Evolutionary conservation across 2,888 invertebrate species (phyloP).

Genomic region (Isoperla grammatica): DNA sequence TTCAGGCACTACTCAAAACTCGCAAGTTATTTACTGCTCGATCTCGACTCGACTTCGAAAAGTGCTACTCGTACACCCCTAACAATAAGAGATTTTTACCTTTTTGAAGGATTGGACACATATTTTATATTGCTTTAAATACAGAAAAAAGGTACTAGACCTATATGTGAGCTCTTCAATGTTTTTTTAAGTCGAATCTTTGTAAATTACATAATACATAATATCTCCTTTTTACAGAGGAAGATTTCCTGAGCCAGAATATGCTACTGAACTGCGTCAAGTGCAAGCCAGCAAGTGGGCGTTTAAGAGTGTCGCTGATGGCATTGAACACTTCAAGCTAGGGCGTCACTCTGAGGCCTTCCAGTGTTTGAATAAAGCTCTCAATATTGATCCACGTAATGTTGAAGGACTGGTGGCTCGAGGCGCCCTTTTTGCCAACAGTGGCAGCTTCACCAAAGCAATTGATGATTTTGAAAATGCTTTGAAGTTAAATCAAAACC

Average conservation of each 20-base stretch:
- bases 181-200: no score
- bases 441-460: conserved; percentile 88
- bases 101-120: no score
- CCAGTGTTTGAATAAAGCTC: conserved; percentile 87
- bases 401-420: conserved; percentile 89
- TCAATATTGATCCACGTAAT: conserved; percentile 86
- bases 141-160: no score
- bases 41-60: no score
- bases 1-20: no score
- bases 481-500: conserved; percentile 78
- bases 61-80: no score
- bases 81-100: no score
- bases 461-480: conserved; percentile 93
- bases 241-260: conserved; percentile 73
- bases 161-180: no score
- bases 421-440: conserved; percentile 89
- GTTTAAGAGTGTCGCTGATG: conserved; percentile 89
- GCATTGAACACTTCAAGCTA: conserved; percentile 90
- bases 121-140: no score
- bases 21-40: no score
- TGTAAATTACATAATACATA: no score
- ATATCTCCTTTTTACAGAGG: no score
- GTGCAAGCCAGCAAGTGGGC: conserved; percentile 92
- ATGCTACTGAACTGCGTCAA: conserved; percentile 77
- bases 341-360: conserved; percentile 92